A percentile compares a stretch with the other conserved stretches of the same genome.
phyloP scores from a whole-genome alignment of 2,797 vertebrate species.

The Vespertilio murinus region DNA sequence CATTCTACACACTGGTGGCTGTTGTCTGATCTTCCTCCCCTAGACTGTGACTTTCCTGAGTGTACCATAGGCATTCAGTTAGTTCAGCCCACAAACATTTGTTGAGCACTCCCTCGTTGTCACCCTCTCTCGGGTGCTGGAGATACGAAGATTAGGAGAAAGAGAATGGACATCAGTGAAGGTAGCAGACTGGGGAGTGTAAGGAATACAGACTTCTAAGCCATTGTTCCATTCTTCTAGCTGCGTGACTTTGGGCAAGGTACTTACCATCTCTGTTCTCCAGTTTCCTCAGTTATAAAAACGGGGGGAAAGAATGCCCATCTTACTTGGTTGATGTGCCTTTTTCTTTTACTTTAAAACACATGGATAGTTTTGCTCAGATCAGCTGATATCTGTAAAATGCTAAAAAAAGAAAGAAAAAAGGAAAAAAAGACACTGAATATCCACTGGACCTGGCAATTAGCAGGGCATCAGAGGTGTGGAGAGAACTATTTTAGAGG shows the following conservation, averaged over 20 bases:
- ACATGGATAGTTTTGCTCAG: neutral
- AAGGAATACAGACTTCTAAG: neutral
- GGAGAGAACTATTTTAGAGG: neutral
- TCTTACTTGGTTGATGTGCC: neutral
- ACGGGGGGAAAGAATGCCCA: neutral
- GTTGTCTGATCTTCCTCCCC: neutral
- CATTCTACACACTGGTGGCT: neutral
- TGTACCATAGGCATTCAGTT: neutral
- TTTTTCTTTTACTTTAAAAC: constrained; percentile 9
- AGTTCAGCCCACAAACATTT: neutral
- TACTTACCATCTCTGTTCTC: neutral
- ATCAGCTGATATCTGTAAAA: neutral
- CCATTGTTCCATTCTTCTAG: neutral
- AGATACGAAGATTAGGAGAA: neutral
- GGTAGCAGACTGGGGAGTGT: neutral
- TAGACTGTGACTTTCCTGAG: neutral
- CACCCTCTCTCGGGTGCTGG: neutral
- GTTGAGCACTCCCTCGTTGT: neutral
- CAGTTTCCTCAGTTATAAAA: neutral
- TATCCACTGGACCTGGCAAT: neutral
- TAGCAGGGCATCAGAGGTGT: neutral
- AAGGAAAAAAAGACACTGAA: neutral
- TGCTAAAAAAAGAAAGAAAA: neutral
- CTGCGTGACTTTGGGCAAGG: neutral
- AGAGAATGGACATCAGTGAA: neutral